A percentile compares a stretch with the other conserved stretches of the same genome.
Conservation (phyloP, 1,140 invertebrate genomes). For the Thaumatotibia leucotreta region DNA sequence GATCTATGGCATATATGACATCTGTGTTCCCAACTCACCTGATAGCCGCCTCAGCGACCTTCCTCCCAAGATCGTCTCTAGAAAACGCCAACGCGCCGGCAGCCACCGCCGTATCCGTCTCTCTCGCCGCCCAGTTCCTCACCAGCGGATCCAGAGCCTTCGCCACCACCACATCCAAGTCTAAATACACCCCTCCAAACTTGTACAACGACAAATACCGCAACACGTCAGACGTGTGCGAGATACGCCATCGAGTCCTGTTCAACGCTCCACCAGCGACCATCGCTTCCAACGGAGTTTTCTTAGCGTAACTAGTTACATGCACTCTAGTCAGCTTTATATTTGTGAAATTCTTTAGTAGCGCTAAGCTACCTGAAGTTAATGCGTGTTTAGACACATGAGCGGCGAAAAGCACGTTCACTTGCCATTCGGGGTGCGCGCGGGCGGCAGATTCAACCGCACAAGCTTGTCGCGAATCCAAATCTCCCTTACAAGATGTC, state of each 20-base stretch:
- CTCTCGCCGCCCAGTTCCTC: constrained; percentile 81
- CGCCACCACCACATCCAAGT: constrained; percentile 85
- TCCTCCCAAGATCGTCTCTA: constrained; percentile 75
- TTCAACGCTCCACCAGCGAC: constrained; percentile 77
- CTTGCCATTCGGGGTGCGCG: constrained; percentile 71
- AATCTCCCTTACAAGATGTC: constrained; percentile 67
- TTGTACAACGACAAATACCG: constrained; percentile 86
- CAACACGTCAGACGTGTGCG: constrained; percentile 82
- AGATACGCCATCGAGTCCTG: constrained; percentile 75
- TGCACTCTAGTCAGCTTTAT: constrained; percentile 77
- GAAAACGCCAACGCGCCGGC: constrained; percentile 82
- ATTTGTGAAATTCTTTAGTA: constrained; percentile 78
- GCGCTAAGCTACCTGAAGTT: constrained; percentile 12
- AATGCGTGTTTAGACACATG: constrained; percentile 29
- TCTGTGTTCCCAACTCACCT: too few species aligned
- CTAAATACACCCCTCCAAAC: constrained; percentile 87
- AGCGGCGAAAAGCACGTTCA: constrained; percentile 74
- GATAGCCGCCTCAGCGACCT: constrained; percentile 78
- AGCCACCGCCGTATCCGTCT: constrained; percentile 78
- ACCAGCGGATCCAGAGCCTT: constrained; percentile 78
- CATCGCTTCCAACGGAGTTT: constrained; percentile 80
- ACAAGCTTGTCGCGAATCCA: constrained; percentile 77
- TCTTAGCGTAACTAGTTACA: constrained; percentile 76
- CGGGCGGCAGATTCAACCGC: constrained; percentile 79
- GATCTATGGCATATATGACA: too few species aligned